These are phyloP conservation scores for Platyscapa corneri DNA, from an alignment of 1,140 invertebrate genomes.

Conservation along the genomic window DNA sequence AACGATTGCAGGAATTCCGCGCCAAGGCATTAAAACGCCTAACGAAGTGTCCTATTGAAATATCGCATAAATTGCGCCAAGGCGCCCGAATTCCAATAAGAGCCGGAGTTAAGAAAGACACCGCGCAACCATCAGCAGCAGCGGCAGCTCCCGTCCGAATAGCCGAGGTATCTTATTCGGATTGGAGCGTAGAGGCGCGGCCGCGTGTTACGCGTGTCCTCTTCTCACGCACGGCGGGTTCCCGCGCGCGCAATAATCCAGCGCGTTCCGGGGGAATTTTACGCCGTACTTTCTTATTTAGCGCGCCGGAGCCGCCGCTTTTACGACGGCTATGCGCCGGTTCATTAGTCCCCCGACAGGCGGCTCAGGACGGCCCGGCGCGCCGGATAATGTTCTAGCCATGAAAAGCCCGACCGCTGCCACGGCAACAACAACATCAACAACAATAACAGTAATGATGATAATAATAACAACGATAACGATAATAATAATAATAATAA, in stretches of 20 bases:
- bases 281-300: slow-evolving; percentile 33
- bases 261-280: neutral
- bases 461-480: slow-evolving; percentile 5
- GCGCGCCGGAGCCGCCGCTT: neutral
- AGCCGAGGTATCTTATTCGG: neutral
- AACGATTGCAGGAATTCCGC: neutral
- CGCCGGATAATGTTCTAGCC: slow-evolving; percentile 2
- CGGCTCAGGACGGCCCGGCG: neutral
- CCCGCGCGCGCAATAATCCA: no score
- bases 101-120: no score
- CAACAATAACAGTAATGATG: neutral
- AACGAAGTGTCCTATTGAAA: neutral
- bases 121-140: no score
- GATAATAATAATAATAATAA: slow-evolving; percentile 8
- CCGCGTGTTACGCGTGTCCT: neutral
- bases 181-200: neutral
- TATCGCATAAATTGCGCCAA: neutral
- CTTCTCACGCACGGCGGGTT: neutral
- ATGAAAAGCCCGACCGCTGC: no score
- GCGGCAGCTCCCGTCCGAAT: no score
- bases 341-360: slow-evolving; percentile 20
- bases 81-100: neutral
- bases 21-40: neutral
- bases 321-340: slow-evolving; percentile 21
- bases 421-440: no score